Evolutionary conservation across 2,888 invertebrate genomes (phyloP), one percentile per base, ranked within the genome.

Genomic region (Cataglyphis cursor): DNA sequence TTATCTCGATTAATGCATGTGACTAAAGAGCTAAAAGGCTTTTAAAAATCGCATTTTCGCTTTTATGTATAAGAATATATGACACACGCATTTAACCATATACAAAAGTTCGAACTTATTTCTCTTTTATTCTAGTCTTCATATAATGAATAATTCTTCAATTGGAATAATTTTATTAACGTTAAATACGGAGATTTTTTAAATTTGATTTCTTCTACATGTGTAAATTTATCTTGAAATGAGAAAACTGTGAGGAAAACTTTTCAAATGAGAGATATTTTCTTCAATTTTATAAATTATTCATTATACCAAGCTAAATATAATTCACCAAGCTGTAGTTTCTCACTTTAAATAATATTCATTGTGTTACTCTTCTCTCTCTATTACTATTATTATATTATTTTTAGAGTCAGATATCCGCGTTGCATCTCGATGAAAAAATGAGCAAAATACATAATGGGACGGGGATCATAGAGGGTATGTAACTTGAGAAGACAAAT

Each of bases 401-500:
- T 70, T 41, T 10, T 57, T 78, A 41, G 6, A n/a, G 31, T 68
- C 31, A 44, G 59, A 4, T 41, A 35, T n/a, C 21, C 35, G 21
- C 44, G n/a, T 51, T 21, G 59, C 31, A 21, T 78, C 18, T 10
- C 31, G 41, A 15, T 44, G 24, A 35, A 82, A 81, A 51, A 51
- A 80, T 85, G 83, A 82, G 87, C 68, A 78, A 84, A 89, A 88
- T 82, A 54, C 82, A 61, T 84, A 87, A 88, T 82, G 83, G 70
- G 62, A 38, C 51, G 75, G 82, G 83, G 51, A 51, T 88, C 80
- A 88, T 70, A 64, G 44, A 65, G 70, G 54, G 76, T 21, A 82
- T 48, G 81, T 78, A 82, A 81, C 57, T 74, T 64, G 74, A 74
- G 82, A 84, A 88, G 85, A 84, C 75, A 84, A 88, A 87, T 70